A percentile compares a stretch with the other conserved stretches of the same genome.
phyloP scores from a whole-genome alignment of 1,140 invertebrate species.

The Dinoponera quadriceps region DNA sequence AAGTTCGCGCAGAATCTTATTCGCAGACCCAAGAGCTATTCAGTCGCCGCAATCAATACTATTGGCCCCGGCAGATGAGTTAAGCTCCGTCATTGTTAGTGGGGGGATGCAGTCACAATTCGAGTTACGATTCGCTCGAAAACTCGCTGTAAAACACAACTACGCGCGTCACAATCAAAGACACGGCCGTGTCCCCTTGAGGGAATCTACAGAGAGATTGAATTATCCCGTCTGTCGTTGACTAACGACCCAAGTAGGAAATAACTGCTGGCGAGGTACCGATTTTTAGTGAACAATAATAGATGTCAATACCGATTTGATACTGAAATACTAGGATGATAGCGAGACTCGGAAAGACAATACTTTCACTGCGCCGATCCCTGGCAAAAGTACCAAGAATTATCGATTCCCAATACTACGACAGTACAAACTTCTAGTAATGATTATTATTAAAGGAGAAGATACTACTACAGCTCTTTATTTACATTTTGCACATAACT shows the following conservation, averaged over 20 bases:
- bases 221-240: neutral
- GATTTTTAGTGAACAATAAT: too few species aligned
- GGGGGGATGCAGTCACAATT: conserved; percentile 29
- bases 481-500: too few species aligned
- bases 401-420: too few species aligned
- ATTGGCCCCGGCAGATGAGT: conserved; percentile 49
- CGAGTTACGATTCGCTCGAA: conserved; percentile 30
- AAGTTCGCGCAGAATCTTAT: conserved; percentile 61
- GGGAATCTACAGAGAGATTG: neutral
- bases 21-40: conserved; percentile 47
- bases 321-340: too few species aligned
- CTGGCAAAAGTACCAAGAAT: too few species aligned
- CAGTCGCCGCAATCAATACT: conserved; percentile 56
- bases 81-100: conserved; percentile 54
- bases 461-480: too few species aligned
- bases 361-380: too few species aligned
- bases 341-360: too few species aligned
- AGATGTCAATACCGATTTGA: too few species aligned
- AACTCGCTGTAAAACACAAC: neutral
- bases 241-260: too few species aligned
- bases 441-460: too few species aligned
- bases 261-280: neutral
- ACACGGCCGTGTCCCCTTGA: neutral
- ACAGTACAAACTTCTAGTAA: too few species aligned
- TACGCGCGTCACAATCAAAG: conserved; percentile 34